phyloP scores from a whole-genome alignment of 2,888 invertebrate species.

The Bellardia pandia region DNA sequence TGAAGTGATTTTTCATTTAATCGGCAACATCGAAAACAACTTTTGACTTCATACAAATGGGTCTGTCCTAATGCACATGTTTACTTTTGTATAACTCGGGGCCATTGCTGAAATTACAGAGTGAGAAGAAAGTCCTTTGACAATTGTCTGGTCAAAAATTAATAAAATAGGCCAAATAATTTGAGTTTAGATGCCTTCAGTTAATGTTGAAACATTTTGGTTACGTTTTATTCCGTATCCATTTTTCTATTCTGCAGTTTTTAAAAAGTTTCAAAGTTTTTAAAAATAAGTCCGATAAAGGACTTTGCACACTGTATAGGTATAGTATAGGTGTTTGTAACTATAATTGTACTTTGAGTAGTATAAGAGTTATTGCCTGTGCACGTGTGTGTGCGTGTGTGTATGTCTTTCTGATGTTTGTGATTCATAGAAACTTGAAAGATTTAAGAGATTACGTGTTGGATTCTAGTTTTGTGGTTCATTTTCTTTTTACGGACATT shows the following conservation, averaged over 20 bases:
- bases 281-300: not conserved
- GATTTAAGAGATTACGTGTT: constrained; percentile 58
- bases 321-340: not conserved
- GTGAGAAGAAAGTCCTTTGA: not conserved
- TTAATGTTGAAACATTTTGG: no score
- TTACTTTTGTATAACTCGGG: constrained; percentile 13
- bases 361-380: not conserved
- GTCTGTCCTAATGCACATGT: not conserved
- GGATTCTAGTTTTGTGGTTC: constrained; percentile 50
- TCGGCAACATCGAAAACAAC: no score
- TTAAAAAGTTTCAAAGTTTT: no score
- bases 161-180: no score
- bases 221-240: no score
- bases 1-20: no score
- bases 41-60: no score
- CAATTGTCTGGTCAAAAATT: no score
- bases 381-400: not conserved
- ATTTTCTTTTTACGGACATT: constrained; percentile 43
- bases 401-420: not conserved
- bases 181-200: no score
- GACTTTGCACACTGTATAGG: not conserved
- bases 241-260: no score
- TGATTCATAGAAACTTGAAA: constrained; percentile 29
- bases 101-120: constrained; percentile 7
- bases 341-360: not conserved